phyloP scores from a whole-genome alignment of 1,140 invertebrate species.

The Megalopta genalis region DNA sequence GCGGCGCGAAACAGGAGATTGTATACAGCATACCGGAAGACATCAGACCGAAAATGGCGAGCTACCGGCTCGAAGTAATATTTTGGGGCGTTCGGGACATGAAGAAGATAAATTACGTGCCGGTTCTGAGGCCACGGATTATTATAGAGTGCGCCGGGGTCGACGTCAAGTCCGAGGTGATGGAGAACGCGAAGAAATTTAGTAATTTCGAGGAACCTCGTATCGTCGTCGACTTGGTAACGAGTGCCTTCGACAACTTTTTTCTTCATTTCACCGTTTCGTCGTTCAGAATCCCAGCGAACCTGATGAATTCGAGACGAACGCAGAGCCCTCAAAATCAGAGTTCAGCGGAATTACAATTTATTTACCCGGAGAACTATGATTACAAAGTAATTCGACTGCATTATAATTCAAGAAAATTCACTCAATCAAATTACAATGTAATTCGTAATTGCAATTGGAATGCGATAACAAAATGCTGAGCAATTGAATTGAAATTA shows the following conservation, averaged over 20 bases:
- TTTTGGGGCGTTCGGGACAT: constrained; percentile 84
- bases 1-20: constrained; percentile 64
- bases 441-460: too few species aligned
- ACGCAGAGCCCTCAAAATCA: too few species aligned
- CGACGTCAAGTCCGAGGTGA: constrained; percentile 80
- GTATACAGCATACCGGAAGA: constrained; percentile 78
- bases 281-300: too few species aligned
- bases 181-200: constrained; percentile 78
- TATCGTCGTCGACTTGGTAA: constrained; percentile 78
- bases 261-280: too few species aligned
- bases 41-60: constrained; percentile 77
- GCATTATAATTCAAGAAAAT: too few species aligned
- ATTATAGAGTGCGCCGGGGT: constrained; percentile 81
- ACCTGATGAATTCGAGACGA: too few species aligned
- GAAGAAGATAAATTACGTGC: constrained; percentile 75
- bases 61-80: constrained; percentile 81
- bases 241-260: not conserved
- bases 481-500: too few species aligned
- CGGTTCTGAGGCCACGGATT: constrained; percentile 81
- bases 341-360: too few species aligned
- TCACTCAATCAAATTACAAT: too few species aligned
- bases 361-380: too few species aligned
- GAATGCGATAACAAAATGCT: too few species aligned
- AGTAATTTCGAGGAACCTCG: constrained; percentile 78
- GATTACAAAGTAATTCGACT: too few species aligned